phyloP scores from a whole-genome alignment of 2,797 vertebrate species.

The Urophycis tenuis region DNA sequence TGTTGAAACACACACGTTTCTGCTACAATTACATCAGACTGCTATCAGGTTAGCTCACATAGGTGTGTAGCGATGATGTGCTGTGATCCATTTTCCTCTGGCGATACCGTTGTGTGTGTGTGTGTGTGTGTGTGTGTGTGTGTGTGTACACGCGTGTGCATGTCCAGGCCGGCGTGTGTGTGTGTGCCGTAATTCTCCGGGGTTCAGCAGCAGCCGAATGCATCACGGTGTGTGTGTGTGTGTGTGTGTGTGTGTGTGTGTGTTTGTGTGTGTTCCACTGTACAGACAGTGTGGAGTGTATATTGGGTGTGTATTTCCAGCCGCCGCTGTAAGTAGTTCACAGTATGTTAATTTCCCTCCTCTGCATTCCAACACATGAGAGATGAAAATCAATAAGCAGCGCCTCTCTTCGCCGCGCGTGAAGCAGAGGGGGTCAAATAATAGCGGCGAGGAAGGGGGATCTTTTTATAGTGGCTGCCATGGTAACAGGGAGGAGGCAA shows the following conservation, averaged over 20 bases:
- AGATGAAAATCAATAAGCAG: conserved; percentile 70
- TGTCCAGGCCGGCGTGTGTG: neutral
- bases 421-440: conserved; percentile 51
- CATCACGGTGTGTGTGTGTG: neutral
- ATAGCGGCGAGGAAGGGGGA: conserved; percentile 60
- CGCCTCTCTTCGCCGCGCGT: conserved; percentile 42
- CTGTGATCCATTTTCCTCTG: neutral
- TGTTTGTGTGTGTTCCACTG: too few relatives aligned
- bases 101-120: neutral
- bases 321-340: conserved; percentile 42
- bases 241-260: too few relatives aligned
- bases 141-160: conserved; percentile 6
- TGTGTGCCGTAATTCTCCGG: conserved; percentile 12
- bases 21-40: too few relatives aligned
- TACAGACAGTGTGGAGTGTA: neutral
- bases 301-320: conserved; percentile 19
- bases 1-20: neutral
- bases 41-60: too few relatives aligned
- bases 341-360: conserved; percentile 55
- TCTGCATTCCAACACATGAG: conserved; percentile 57
- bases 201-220: conserved; percentile 11
- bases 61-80: neutral
- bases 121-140: conserved; percentile 14
- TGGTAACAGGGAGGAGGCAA: conserved; percentile 66
- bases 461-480: conserved; percentile 74